These are phyloP conservation scores for Ciconia stormi DNA, from an alignment of 2,113 vertebrate species.

Conservation along the genomic window DNA sequence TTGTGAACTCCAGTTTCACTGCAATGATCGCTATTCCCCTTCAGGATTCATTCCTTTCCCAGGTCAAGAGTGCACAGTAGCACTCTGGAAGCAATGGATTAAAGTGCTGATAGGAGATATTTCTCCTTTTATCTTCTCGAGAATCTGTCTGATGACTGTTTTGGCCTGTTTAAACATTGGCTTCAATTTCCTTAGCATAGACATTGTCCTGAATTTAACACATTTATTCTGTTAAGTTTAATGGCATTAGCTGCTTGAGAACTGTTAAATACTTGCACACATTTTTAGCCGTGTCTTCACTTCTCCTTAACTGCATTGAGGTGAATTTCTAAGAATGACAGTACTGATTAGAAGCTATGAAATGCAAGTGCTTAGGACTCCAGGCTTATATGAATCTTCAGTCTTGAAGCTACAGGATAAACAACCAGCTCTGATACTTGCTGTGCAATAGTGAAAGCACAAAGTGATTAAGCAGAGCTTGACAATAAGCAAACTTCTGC, in stretches of 20 bases:
- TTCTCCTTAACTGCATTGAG: not conserved
- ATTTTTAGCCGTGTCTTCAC: not conserved
- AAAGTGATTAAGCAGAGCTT: not conserved
- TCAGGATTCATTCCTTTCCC: slow-evolving; percentile 56
- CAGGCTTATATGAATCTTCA: not conserved
- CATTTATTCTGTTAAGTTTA: not conserved
- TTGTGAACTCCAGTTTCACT: slow-evolving; percentile 43
- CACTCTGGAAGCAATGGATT: slow-evolving; percentile 45
- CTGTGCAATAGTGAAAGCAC: not conserved
- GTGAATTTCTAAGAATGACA: not conserved
- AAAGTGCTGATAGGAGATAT: slow-evolving; percentile 2
- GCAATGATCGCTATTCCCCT: slow-evolving; percentile 32
- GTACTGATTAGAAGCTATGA: not conserved
- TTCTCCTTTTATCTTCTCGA: not conserved
- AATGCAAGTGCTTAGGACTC: not conserved
- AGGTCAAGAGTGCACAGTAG: slow-evolving; percentile 49
- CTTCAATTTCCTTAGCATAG: not conserved
- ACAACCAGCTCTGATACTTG: not conserved
- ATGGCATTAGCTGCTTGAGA: not conserved
- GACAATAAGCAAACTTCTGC: not conserved
- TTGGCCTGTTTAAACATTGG: not conserved
- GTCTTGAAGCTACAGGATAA: not conserved
- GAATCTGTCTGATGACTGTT: not conserved
- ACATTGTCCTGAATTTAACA: not conserved
- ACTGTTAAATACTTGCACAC: not conserved